Evolutionary conservation across 2,888 invertebrate species (phyloP).

Genomic region (Monoplex corrugatus): DNA sequence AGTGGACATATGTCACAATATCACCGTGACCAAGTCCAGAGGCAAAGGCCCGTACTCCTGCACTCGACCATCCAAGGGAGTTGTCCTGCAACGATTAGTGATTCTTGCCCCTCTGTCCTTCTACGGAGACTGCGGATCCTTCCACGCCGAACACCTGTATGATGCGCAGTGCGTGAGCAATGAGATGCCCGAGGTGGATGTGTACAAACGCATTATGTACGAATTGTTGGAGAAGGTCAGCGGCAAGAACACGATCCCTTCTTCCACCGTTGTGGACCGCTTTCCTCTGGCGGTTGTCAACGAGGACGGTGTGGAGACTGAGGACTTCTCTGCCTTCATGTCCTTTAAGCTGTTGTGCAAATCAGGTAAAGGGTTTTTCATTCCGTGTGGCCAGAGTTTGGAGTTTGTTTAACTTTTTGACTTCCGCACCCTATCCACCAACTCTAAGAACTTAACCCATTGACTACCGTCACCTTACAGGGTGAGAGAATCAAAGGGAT

Average conservation of each 20-base stretch:
- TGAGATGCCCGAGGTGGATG: neutral
- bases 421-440: too few species aligned
- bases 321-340: neutral
- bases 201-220: neutral
- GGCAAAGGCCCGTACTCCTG: neutral
- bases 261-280: neutral
- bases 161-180: neutral
- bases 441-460: too few species aligned
- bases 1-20: too few species aligned
- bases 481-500: too few species aligned
- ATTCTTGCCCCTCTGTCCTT: neutral
- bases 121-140: neutral
- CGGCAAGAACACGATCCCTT: neutral
- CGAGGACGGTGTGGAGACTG: neutral
- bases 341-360: conserved; percentile 2
- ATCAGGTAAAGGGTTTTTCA: neutral
- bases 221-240: conserved; percentile 30
- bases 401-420: too few species aligned
- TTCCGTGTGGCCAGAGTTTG: too few species aligned
- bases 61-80: too few species aligned
- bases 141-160: neutral
- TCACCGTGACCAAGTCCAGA: neutral
- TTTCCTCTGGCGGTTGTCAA: neutral
- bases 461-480: too few species aligned
- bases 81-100: too few species aligned